A percentile compares a stretch with the other conserved stretches of the same genome.
Evolutionary conservation across 2,113 vertebrate species (phyloP).

Genomic region (Pachycephala philippinensis): DNA sequence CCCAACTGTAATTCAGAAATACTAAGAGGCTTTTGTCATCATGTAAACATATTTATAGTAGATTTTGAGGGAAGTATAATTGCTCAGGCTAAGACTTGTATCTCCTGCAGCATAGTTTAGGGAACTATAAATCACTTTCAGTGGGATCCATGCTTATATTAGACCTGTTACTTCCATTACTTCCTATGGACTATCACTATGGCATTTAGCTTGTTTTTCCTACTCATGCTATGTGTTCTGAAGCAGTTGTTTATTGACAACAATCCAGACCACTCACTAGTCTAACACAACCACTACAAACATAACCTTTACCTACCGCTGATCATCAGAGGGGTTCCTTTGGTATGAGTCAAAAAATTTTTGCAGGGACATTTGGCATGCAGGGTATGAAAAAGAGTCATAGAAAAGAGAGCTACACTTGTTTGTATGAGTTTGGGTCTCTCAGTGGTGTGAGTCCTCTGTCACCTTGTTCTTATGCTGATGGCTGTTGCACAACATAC

Average conservation of each 20-base stretch:
- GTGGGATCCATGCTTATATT: not conserved
- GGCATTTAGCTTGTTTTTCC: not conserved
- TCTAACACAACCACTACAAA: not conserved
- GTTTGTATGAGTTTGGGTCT: not conserved
- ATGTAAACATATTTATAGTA: not conserved
- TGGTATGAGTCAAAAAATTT: not conserved
- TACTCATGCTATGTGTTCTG: not conserved
- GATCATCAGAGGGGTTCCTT: not conserved
- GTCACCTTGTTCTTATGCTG: not conserved
- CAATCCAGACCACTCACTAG: not conserved
- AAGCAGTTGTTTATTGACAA: not conserved
- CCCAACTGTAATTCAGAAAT: not conserved
- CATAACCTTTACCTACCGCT: rapidly evolving
- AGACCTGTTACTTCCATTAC: not conserved
- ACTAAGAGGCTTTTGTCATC: not conserved
- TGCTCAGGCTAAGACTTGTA: not conserved
- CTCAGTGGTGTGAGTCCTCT: not conserved
- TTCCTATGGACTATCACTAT: not conserved
- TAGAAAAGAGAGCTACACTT: not conserved
- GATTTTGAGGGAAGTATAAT: not conserved
- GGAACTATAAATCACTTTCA: not conserved
- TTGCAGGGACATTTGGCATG: not conserved
- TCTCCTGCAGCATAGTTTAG: not conserved
- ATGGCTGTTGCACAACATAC: not conserved
- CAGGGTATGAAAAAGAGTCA: not conserved